Evolutionary conservation across 1,140 invertebrate species (phyloP).

Genomic region (Drosophila kepulauana): DNA sequence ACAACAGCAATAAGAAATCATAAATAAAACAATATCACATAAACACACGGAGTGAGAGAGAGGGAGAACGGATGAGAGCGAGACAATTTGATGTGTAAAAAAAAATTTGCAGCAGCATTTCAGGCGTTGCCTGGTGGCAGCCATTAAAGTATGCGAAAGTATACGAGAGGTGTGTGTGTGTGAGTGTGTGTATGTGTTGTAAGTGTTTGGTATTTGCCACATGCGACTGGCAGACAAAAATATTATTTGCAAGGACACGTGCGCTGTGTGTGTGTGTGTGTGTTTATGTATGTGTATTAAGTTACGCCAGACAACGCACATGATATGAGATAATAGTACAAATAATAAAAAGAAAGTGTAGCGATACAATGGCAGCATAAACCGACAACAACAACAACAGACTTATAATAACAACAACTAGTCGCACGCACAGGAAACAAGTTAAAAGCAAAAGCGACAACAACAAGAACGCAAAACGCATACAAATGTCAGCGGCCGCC

Average conservation of each 20-base stretch:
- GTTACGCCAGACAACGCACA: conserved; percentile 46
- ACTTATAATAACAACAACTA: conserved; percentile 21
- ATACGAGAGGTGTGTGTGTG: conserved; percentile 15
- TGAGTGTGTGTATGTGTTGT: conserved; percentile 6
- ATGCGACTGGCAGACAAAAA: conserved; percentile 50
- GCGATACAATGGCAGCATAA: conserved; percentile 44
- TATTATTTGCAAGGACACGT: conserved; percentile 67
- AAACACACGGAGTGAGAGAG: conserved; percentile 51
- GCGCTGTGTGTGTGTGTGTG: conserved; percentile 25
- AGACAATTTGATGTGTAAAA: conserved; percentile 9
- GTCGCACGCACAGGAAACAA: conserved; percentile 39
- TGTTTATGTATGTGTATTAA: conserved; percentile 54
- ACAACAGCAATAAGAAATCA: conserved; percentile 71
- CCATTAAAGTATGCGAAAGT: conserved; percentile 34
- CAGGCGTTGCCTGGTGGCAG: conserved; percentile 26
- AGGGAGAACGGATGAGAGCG: neutral
- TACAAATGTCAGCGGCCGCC: conserved; percentile 65
- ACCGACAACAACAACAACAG: conserved; percentile 26
- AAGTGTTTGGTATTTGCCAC: conserved; percentile 17
- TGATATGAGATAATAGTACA: conserved; percentile 60
- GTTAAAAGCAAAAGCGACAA: conserved; percentile 39
- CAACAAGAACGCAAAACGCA: conserved; percentile 56
- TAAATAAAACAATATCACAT: conserved; percentile 82
- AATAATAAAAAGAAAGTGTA: conserved; percentile 63
- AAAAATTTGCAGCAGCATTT: conserved; percentile 41